Base-by-base conservation (phyloP, 30 jellyfish, hydroid and myxozoan species). In the Turritopsis dohrnii region DNA sequence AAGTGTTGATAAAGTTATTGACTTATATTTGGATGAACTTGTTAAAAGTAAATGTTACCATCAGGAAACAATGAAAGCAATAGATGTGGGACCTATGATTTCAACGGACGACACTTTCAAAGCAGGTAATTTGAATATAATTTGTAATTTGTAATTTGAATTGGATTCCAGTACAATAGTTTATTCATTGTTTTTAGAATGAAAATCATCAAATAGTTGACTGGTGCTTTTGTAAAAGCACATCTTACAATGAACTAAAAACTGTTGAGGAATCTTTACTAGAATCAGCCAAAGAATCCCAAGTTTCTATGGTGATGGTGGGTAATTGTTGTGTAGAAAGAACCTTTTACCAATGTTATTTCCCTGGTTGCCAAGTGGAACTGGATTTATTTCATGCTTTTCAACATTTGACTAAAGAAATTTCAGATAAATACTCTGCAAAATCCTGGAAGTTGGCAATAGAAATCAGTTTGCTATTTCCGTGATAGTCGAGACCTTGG, bases 71-170 rank as follows among this genome's bases (percentile, higher is more conserved):
- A 82, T 82, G 88, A 29, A 26, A 19, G 29, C 18, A 24, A 29
- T 41, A n/a, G 85, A 28, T 21, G 73, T 74, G 25, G 73, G 54
- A 26, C 1, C 20, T 21, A 21, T 24, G 24, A 66, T 82, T 1
- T 65, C 88, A 7, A 60, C 88, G 20, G 85, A 82, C 25, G 84
- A 82, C 30, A 82, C 85, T 21, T 82, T 82, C n/a, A 65, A 66
- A n/a, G 74, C 54, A 16, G 18, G 84, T 22, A 82, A 69, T n/a
- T 69, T 24, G 88, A 84, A 21, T 60, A 3, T 0, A 28, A n/a
- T 79, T 81, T 81, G 18, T 1, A 41, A 28, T 1, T 1, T 1
- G 86, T 1, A 81, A 79, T 30, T 28, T 0, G 24, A 0, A 30
- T 27, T 60, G 28, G 52, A 13, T 0, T 21, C 22, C 54, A 1